These are phyloP conservation scores for Ormia ochracea DNA, from an alignment of 2,888 invertebrate genomes.

Conservation along the genomic window DNA sequence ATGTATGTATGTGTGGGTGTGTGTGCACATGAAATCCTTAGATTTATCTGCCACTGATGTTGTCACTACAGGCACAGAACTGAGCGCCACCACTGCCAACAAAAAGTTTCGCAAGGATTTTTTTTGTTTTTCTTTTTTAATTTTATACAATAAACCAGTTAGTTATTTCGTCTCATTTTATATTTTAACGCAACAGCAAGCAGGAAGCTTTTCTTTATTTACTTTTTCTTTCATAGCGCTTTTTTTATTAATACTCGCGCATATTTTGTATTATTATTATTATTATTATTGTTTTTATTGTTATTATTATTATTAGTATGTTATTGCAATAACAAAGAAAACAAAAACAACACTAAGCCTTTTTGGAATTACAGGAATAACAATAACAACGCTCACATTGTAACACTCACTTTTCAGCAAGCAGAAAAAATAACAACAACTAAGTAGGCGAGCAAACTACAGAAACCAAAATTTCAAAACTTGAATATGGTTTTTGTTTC, in stretches of 20 bases:
- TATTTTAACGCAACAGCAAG: constrained; percentile 16
- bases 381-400: background rate
- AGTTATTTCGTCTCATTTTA: constrained; percentile 21
- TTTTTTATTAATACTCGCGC: background rate
- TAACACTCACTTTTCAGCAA: constrained; percentile 10
- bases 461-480: constrained; percentile 28
- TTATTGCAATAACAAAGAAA: background rate
- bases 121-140: background rate
- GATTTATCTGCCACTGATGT: background rate
- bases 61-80: background rate
- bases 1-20: no score
- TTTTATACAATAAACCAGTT: constrained; percentile 25
- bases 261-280: no score
- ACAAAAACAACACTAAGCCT: constrained; percentile 4
- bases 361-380: background rate
- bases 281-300: no score
- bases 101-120: constrained; percentile 35
- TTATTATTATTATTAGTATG: background rate
- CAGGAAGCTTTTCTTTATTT: constrained; percentile 34
- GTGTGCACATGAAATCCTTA: background rate
- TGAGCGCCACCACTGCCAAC: background rate
- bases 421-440: background rate
- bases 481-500: constrained; percentile 20
- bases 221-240: background rate
- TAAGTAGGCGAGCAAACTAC: background rate